Conservation (phyloP, 2,113 vertebrate species). For the Neoarius graeffei region DNA sequence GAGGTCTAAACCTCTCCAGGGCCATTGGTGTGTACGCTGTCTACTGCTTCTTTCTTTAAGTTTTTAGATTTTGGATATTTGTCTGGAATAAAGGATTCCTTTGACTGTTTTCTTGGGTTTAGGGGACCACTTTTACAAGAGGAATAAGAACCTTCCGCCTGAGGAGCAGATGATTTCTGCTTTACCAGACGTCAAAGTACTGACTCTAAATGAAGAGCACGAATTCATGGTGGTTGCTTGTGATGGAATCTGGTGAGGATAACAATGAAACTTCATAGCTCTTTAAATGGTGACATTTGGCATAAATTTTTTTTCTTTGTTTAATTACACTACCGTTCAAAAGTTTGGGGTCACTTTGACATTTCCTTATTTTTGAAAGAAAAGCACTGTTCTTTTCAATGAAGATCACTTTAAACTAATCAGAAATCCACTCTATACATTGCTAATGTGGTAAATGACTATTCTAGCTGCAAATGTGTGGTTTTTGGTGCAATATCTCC, state of each 20-base stretch:
- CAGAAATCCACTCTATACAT: too few relatives aligned
- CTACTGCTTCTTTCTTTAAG: not conserved
- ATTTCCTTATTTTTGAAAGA: too few relatives aligned
- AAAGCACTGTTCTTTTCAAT: too few relatives aligned
- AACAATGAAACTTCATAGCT: not conserved
- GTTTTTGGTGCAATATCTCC: too few relatives aligned
- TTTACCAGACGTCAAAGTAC: constrained; percentile 91
- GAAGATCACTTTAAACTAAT: too few relatives aligned
- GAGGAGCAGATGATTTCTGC: constrained; percentile 99
- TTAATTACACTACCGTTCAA: too few relatives aligned
- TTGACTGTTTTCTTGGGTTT: constrained; percentile 11
- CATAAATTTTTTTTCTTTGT: not conserved
- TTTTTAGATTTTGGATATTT: not conserved
- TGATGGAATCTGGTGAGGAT: constrained; percentile 90
- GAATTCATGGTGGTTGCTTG: constrained; percentile 99
- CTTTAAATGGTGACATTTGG: not conserved
- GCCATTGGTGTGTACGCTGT: constrained; percentile 83
- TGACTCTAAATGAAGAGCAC: constrained; percentile 90
- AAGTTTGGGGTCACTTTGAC: too few relatives aligned
- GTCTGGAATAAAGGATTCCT: not conserved
- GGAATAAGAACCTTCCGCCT: constrained; percentile 89
- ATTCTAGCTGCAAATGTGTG: too few relatives aligned
- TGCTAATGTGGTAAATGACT: too few relatives aligned
- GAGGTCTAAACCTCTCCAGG: constrained; percentile 95
- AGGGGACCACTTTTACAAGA: constrained; percentile 99